These are phyloP conservation scores for Callipepla squamata DNA, from an alignment of 2,113 vertebrate genomes.

Conservation along the genomic window DNA sequence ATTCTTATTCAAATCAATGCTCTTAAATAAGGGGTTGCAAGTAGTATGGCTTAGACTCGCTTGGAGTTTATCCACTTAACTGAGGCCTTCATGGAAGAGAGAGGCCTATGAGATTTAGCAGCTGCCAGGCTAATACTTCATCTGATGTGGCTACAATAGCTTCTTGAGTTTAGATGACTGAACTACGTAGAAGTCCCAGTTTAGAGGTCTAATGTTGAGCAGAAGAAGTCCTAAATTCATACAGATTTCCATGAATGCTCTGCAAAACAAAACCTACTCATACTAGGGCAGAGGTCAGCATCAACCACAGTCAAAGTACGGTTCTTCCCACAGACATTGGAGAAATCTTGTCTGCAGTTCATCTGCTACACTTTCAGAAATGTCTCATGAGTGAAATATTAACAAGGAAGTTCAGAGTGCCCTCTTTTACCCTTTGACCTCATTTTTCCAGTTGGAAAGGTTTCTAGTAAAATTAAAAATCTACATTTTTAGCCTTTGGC, in stretches of 20 bases:
- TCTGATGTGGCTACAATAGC: fast-evolving
- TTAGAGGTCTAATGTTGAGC: not conserved
- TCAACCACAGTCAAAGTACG: not conserved
- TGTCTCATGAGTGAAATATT: not conserved
- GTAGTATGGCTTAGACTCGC: not conserved
- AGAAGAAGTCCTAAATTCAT: not conserved
- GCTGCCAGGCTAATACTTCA: not conserved
- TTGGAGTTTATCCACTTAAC: not conserved
- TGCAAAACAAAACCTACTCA: not conserved
- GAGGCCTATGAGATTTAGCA: not conserved
- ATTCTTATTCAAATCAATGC: not conserved
- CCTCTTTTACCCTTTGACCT: not conserved
- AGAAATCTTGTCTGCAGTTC: not conserved
- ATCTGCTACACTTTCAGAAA: not conserved
- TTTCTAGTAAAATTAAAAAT: conserved; percentile 7
- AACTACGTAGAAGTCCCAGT: fast-evolving
- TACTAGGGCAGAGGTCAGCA: not conserved
- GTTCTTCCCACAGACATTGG: fast-evolving
- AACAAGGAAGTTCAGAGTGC: not conserved
- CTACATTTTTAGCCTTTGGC: not conserved
- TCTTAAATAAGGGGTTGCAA: not conserved
- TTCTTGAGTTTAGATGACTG: not conserved
- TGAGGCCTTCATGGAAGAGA: not conserved
- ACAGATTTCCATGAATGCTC: not conserved
- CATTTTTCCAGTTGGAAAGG: not conserved